These are phyloP conservation scores for Drosophila meridionalis DNA, from an alignment of 2,888 invertebrate genomes.

Conservation along the genomic window DNA sequence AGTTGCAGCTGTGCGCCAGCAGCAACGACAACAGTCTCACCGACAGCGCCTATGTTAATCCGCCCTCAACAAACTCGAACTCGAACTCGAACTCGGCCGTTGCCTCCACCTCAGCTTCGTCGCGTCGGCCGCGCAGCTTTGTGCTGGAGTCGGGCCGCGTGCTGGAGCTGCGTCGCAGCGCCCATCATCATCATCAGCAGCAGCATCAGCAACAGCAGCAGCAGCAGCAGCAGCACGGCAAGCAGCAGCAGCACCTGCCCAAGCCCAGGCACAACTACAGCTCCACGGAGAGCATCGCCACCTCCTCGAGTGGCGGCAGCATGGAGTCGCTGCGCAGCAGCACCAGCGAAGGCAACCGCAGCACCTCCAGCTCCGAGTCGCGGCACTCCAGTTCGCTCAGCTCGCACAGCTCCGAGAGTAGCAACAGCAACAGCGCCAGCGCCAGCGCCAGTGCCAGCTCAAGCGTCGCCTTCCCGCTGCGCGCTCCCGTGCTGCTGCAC, in stretches of 20 bases:
- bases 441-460: constrained; percentile 75
- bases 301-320: constrained; percentile 94
- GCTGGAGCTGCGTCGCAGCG: constrained; percentile 90
- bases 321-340: constrained; percentile 95
- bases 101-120: constrained; percentile 50
- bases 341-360: constrained; percentile 94
- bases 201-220: constrained; percentile 57
- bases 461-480: constrained; percentile 87
- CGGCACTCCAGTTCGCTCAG: constrained; percentile 93
- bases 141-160: constrained; percentile 89
- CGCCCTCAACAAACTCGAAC: constrained; percentile 76
- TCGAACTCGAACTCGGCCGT: constrained; percentile 56
- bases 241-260: constrained; percentile 34
- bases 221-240: constrained; percentile 60
- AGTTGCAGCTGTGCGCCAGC: constrained; percentile 74
- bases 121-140: constrained; percentile 87
- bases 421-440: constrained; percentile 84
- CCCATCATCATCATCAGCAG: constrained; percentile 74
- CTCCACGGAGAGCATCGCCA: constrained; percentile 94
- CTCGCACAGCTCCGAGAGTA: constrained; percentile 93
- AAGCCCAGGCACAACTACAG: constrained; percentile 79
- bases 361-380: constrained; percentile 94
- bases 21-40: constrained; percentile 83
- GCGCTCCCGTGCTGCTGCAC: constrained; percentile 90
- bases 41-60: constrained; percentile 83